Percentiles rank a stretch among this genome's conserved stretches.
phyloP scores from a whole-genome alignment of 2,113 vertebrate species.

The Syngnathus typhle region DNA sequence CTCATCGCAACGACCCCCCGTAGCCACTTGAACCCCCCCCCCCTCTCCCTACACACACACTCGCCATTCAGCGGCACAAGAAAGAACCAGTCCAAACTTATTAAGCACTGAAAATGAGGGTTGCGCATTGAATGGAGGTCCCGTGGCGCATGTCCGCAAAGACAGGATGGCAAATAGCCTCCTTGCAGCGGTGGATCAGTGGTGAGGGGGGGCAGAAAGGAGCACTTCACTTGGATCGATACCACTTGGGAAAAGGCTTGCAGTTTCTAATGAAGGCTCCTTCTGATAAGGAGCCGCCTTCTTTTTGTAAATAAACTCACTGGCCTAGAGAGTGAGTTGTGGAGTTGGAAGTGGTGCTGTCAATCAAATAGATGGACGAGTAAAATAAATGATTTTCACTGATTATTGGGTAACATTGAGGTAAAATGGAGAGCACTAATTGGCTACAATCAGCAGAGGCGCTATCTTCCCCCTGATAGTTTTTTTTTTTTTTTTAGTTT shows the following conservation, averaged over 20 bases:
- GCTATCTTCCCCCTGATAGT: background rate
- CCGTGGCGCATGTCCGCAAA: slow-evolving; percentile 58
- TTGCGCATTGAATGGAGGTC: slow-evolving; percentile 58
- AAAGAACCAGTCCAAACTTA: slow-evolving; percentile 56
- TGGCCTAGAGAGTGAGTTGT: background rate
- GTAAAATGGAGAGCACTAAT: background rate
- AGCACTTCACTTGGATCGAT: slow-evolving; percentile 55
- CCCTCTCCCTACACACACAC: slow-evolving; percentile 1
- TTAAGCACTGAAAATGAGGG: slow-evolving; percentile 61
- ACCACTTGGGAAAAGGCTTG: slow-evolving; percentile 48
- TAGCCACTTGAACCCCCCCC: slow-evolving; percentile 35
- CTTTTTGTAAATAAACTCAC: slow-evolving; percentile 1
- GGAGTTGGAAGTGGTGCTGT: background rate
- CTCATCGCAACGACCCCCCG: slow-evolving; percentile 43
- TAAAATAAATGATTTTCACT: background rate
- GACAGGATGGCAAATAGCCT: slow-evolving; percentile 58
- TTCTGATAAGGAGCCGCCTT: slow-evolving; percentile 46
- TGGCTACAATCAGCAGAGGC: background rate
- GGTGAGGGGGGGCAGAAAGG: slow-evolving; percentile 46
- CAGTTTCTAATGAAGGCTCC: slow-evolving; percentile 40
- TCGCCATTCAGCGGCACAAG: slow-evolving; percentile 27
- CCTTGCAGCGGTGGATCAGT: slow-evolving; percentile 40
- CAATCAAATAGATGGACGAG: background rate
- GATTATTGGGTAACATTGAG: too few relatives aligned
- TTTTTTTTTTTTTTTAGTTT: too few relatives aligned